A percentile compares a stretch with the other conserved stretches of the same genome.
Evolutionary conservation across 2,888 invertebrate genomes (phyloP).

Genomic region (Clanis bilineata): DNA sequence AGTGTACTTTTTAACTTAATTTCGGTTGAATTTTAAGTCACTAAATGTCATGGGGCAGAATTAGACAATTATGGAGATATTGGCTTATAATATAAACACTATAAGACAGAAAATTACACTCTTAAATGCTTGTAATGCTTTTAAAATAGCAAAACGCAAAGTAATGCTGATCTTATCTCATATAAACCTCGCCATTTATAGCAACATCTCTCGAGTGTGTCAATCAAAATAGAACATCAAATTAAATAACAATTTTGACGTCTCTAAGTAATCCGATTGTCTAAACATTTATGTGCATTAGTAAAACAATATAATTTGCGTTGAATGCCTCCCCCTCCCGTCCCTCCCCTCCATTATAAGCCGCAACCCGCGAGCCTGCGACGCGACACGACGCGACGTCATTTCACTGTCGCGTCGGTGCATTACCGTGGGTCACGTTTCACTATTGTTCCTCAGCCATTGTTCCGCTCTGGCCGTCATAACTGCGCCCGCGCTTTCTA

Average conservation of each 20-base stretch:
- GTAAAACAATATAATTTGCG: conserved; percentile 11
- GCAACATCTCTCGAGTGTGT: neutral
- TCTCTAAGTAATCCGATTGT: conserved; percentile 14
- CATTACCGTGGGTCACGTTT: conserved; percentile 12
- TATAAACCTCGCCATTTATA: neutral
- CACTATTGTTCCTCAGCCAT: conserved; percentile 12
- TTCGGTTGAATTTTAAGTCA: too few species aligned
- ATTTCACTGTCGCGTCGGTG: neutral
- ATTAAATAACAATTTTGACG: neutral
- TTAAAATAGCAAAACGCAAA: too few species aligned
- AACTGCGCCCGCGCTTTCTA: conserved; percentile 11
- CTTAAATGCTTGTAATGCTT: too few species aligned
- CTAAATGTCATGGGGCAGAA: too few species aligned
- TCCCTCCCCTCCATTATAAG: neutral
- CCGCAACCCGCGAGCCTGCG: too few species aligned
- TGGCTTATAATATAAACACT: too few species aligned
- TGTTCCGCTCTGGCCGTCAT: conserved; percentile 12
- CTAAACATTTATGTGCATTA: conserved; percentile 16
- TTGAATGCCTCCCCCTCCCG: neutral
- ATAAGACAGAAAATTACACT: too few species aligned
- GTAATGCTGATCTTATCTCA: neutral
- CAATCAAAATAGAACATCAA: neutral
- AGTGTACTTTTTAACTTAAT: too few species aligned
- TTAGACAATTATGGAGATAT: too few species aligned
- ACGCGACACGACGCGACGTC: too few species aligned